These are phyloP conservation scores for Heterodera schachtii DNA, from an alignment of 1,140 invertebrate genomes.

Conservation along the genomic window DNA sequence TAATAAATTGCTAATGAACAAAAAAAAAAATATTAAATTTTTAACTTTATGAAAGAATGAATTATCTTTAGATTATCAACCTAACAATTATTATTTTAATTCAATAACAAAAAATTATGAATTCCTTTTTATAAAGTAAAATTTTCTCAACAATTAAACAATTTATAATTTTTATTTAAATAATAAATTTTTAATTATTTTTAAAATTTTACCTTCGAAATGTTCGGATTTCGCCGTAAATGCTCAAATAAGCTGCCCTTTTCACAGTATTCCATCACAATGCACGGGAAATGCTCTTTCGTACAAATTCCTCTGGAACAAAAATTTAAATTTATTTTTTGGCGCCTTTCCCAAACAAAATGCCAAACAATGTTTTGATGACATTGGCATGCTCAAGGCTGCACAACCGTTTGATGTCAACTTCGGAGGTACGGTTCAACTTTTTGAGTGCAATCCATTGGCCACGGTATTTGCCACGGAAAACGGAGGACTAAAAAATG, in stretches of 20 bases:
- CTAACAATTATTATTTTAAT: too few relatives aligned
- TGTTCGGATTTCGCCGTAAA: constrained; percentile 79
- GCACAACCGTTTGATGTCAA: constrained; percentile 87
- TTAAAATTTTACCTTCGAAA: constrained; percentile 73
- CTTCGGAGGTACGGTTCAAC: constrained; percentile 85
- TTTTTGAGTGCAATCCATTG: constrained; percentile 76
- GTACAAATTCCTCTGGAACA: constrained; percentile 48
- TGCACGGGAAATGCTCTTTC: constrained; percentile 53
- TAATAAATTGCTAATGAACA: too few relatives aligned
- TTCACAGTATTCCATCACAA: constrained; percentile 53
- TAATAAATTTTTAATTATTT: too few relatives aligned
- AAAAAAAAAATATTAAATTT: too few relatives aligned
- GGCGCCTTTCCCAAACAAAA: constrained; percentile 6
- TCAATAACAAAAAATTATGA: too few relatives aligned
- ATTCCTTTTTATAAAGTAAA: too few relatives aligned
- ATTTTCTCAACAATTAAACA: too few relatives aligned
- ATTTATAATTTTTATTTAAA: too few relatives aligned
- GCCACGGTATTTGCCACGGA: constrained; percentile 75
- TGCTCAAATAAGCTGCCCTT: constrained; percentile 69
- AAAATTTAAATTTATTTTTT: constrained; percentile 20
- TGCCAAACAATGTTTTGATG: constrained; percentile 78
- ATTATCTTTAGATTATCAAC: too few relatives aligned
- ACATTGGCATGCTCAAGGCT: constrained; percentile 96
- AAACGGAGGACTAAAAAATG: constrained; percentile 70
- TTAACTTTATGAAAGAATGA: too few relatives aligned